Evolutionary conservation across 2,888 invertebrate genomes (phyloP).

Genomic region (Atrina japonica): DNA sequence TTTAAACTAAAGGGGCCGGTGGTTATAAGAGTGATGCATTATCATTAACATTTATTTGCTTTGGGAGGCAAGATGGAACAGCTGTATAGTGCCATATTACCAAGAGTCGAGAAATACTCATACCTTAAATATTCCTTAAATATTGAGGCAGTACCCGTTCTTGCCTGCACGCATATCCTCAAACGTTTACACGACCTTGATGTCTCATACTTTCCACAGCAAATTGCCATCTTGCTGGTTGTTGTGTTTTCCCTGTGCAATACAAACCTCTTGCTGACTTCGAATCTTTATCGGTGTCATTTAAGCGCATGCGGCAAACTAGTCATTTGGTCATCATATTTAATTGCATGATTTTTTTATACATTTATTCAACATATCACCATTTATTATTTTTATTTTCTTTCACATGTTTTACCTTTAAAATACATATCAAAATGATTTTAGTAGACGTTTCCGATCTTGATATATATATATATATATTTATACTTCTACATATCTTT

Average conservation of each 20-base stretch:
- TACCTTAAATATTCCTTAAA: constrained; percentile 18
- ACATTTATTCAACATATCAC: too few species aligned
- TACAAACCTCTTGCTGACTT: constrained; percentile 41
- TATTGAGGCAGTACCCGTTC: constrained; percentile 21
- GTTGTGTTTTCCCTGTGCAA: constrained; percentile 43
- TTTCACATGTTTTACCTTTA: too few species aligned
- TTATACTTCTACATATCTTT: too few species aligned
- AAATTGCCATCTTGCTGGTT: constrained; percentile 43
- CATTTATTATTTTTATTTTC: too few species aligned
- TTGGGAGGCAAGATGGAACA: constrained; percentile 25
- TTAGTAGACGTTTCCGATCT: too few species aligned
- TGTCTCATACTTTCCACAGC: constrained; percentile 27
- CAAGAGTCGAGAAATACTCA: constrained; percentile 10
- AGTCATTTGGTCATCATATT: too few species aligned
- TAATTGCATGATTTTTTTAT: too few species aligned
- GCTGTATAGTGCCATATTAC: constrained; percentile 30
- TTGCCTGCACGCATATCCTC: constrained; percentile 10
- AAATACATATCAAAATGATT: too few species aligned
- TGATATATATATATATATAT: too few species aligned
- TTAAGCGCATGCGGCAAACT: too few species aligned
- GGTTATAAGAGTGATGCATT: constrained; percentile 14
- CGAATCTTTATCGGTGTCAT: constrained; percentile 3
- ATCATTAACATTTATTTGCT: constrained; percentile 23
- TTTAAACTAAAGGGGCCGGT: background rate
- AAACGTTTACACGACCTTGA: constrained; percentile 14